Percentiles rank a stretch among this genome's conserved stretches.
Evolutionary conservation across 2,888 invertebrate species (phyloP).

Genomic region (Invenusta paracnida): DNA sequence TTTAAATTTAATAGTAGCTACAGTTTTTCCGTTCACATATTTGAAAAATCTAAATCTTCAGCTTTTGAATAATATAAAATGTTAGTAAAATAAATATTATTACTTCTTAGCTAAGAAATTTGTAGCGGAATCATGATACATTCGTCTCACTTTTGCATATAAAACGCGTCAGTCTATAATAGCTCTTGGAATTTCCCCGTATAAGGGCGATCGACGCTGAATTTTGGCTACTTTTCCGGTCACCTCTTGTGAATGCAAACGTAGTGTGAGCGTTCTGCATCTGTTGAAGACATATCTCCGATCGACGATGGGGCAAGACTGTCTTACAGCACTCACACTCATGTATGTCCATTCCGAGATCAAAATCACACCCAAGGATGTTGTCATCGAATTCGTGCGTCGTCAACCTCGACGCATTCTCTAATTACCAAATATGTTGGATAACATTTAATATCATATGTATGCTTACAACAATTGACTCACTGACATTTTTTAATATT

Average conservation of each 20-base stretch:
- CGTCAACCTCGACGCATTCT: background rate
- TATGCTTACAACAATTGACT: background rate
- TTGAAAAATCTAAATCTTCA: background rate
- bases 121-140: background rate
- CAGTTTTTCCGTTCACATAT: background rate
- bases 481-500: conserved; percentile 29
- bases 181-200: background rate
- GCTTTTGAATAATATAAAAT: background rate
- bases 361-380: background rate
- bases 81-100: no score
- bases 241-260: background rate
- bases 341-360: background rate
- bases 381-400: background rate
- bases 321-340: background rate
- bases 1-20: conserved; percentile 5
- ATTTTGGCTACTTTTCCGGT: background rate
- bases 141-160: background rate
- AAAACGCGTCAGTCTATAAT: background rate
- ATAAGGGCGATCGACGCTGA: background rate
- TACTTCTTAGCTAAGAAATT: background rate
- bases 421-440: background rate
- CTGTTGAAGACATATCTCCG: background rate
- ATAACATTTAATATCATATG: background rate
- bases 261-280: background rate
- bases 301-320: background rate